phyloP scores from a whole-genome alignment of 2,888 invertebrate genomes.

The Caenorhabditis angaria region DNA sequence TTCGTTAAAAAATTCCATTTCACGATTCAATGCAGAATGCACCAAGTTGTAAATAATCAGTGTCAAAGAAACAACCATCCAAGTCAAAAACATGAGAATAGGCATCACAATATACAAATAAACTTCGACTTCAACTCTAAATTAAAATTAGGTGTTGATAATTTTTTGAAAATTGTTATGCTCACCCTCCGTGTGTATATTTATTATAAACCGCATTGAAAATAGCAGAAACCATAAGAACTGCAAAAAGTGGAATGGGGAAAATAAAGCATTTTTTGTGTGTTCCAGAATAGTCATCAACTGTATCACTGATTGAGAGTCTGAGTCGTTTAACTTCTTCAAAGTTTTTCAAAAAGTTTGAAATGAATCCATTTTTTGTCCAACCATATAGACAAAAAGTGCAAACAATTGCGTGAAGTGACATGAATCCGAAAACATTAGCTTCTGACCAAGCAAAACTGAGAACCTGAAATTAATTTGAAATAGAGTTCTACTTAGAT shows the following conservation, averaged over 20 bases:
- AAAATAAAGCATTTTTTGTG: slow-evolving; percentile 21
- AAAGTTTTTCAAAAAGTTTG: slow-evolving; percentile 17
- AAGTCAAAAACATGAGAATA: slow-evolving; percentile 23
- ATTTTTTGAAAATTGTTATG: background rate
- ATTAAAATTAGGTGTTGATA: background rate
- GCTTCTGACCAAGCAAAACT: slow-evolving; percentile 33
- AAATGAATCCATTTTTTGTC: slow-evolving; percentile 26
- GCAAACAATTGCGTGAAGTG: slow-evolving; percentile 25
- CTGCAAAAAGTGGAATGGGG: slow-evolving; percentile 13
- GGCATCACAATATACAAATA: slow-evolving; percentile 32
- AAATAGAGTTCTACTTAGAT: background rate
- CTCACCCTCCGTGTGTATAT: slow-evolving; percentile 20
- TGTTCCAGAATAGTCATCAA: slow-evolving; percentile 27
- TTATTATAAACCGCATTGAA: slow-evolving; percentile 25
- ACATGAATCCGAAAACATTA: slow-evolving; percentile 33
- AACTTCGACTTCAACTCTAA: too few species aligned
- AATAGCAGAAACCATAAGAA: slow-evolving; percentile 12
- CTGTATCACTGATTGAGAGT: slow-evolving; percentile 13
- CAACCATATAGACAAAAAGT: slow-evolving; percentile 31
- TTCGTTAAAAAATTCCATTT: slow-evolving; percentile 35
- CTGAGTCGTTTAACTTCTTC: slow-evolving; percentile 6
- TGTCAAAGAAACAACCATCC: slow-evolving; percentile 22
- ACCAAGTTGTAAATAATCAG: slow-evolving; percentile 17
- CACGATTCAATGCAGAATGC: slow-evolving; percentile 21
- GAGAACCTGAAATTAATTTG: slow-evolving; percentile 1